These are phyloP conservation scores for Hydropotes inermis DNA, from an alignment of 2,113 vertebrate species.

Conservation along the genomic window DNA sequence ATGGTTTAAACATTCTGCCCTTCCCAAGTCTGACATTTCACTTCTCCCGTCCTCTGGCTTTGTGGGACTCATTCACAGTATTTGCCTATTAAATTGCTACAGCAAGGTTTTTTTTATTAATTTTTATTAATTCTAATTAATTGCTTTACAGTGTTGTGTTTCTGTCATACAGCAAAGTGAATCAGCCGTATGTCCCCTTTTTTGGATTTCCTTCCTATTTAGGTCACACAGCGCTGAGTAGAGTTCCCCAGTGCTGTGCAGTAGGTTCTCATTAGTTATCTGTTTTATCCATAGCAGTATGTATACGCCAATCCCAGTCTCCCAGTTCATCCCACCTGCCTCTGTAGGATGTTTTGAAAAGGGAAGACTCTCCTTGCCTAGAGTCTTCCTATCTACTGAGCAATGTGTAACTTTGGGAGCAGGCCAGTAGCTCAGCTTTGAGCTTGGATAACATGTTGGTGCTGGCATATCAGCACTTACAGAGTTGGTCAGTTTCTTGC, in stretches of 20 bases:
- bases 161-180: not conserved
- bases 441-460: not conserved
- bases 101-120: not conserved
- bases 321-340: not conserved
- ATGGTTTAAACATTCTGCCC: slow-evolving; percentile 32
- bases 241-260: not conserved
- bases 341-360: slow-evolving; percentile 17
- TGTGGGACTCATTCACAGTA: not conserved
- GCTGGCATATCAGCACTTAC: not conserved
- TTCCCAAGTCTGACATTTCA: slow-evolving; percentile 42
- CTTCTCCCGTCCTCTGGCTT: slow-evolving; percentile 31
- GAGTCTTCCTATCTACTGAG: not conserved
- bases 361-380: slow-evolving; percentile 17
- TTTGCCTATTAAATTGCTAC: slow-evolving; percentile 24
- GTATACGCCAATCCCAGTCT: not conserved
- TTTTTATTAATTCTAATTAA: not conserved
- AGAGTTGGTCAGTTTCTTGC: not conserved
- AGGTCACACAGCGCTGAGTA: not conserved
- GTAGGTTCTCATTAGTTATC: not conserved
- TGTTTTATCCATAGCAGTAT: not conserved
- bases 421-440: not conserved
- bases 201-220: not conserved
- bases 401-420: not conserved
- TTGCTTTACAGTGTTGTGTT: not conserved
- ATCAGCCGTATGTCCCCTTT: not conserved